These are phyloP conservation scores for Pelodiscus sinensis DNA, from an alignment of 2,113 vertebrate species.

Conservation along the genomic window DNA sequence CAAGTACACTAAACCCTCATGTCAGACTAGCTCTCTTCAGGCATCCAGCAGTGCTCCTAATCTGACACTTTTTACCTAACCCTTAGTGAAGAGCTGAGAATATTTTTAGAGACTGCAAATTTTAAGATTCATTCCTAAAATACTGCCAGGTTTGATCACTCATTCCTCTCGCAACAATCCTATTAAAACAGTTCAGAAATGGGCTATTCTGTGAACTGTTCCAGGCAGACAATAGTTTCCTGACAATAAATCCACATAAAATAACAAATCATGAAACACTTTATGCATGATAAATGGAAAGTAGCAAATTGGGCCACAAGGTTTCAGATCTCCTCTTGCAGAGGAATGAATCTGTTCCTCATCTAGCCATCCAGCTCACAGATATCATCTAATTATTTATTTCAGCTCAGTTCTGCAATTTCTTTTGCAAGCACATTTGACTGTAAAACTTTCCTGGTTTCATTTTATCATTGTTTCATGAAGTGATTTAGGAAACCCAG, in stretches of 20 bases:
- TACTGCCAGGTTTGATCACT: accelerated
- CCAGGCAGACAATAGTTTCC: slow-evolving; percentile 53
- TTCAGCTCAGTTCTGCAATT: background rate
- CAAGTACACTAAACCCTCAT: background rate
- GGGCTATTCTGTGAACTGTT: background rate
- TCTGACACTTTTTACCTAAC: background rate
- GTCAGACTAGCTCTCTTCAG: background rate
- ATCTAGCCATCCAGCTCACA: background rate
- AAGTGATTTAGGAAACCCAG: background rate
- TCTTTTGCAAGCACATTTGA: background rate
- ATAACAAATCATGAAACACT: slow-evolving; percentile 29
- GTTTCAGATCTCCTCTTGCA: slow-evolving; percentile 15
- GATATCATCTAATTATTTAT: slow-evolving; percentile 45
- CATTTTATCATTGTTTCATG: background rate
- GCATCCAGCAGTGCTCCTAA: background rate
- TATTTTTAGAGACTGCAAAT: background rate
- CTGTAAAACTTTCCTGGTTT: slow-evolving; percentile 7
- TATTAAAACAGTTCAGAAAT: background rate
- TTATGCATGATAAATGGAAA: slow-evolving; percentile 41
- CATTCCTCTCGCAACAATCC: background rate
- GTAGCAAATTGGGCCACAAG: slow-evolving; percentile 20
- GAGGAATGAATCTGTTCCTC: background rate
- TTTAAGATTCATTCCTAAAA: background rate
- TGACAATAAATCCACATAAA: slow-evolving; percentile 37
- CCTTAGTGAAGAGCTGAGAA: background rate